Evolutionary conservation across 2,113 vertebrate species (phyloP), one percentile per base, ranked within the genome.

Genomic region (Gymnobelideus leadbeateri): DNA sequence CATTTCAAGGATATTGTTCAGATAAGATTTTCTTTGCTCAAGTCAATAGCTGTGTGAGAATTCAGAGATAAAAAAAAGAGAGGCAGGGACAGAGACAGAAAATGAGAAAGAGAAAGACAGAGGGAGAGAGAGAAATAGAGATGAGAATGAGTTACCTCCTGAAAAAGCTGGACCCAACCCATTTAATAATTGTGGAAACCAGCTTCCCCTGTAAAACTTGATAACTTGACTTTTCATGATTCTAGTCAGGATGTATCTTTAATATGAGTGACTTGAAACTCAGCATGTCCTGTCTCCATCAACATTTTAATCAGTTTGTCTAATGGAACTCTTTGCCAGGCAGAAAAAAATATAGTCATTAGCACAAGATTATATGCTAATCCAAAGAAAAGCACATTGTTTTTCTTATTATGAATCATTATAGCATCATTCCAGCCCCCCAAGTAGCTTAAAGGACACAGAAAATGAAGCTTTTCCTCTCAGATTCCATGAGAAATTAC

Each of bases 401-500:
- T 77, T 77, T 21, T 77, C 37, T 77, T 77, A 77, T 43, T 77
- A 84, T 43, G n/a, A 84, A 84, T 43, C 16, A 43, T 43, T 84
- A 43, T 19, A 84, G 37, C 43, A 43, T 84, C 16, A 84, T 37
- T 52, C 26, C 50, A 89, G 90, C 92, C 23, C 0, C 25, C 11
- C 9, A 91, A 92, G 24, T 91, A 94, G 55, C 28, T 91, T 93
- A 54, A 46, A 61, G 68, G 93, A 52, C 43, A 46, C 47, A 89
- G 55, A 94, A 95, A 92, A 37, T 50, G 55, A 28, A 93, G 50
- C 10, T 55, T 95, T 95, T 97, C 94, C 96, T 93, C 94, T 94
- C 92, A 84, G 93, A 94, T 91, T 96, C 93, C 94, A 94, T 31
- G 51, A 93, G 91, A 97, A 96, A 95, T 89, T 92, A 96, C 94